phyloP scores from a whole-genome alignment of 2,888 invertebrate genomes.

The Conomelus anceps region DNA sequence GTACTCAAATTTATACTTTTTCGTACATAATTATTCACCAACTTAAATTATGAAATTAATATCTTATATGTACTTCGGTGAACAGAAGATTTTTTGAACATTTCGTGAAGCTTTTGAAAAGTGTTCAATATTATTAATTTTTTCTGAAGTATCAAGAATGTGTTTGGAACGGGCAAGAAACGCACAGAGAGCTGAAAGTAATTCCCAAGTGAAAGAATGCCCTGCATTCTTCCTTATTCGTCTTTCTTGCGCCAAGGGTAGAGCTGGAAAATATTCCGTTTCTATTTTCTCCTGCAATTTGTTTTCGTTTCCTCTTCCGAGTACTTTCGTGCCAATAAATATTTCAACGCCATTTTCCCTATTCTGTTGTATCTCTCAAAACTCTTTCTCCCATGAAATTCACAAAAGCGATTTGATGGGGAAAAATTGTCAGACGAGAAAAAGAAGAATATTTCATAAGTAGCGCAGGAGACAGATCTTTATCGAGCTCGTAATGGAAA shows the following conservation, averaged over 20 bases:
- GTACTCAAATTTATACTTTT: too few relatives aligned
- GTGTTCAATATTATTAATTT: background rate
- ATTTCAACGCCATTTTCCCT: background rate
- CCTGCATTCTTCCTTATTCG: background rate
- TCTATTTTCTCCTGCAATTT: background rate
- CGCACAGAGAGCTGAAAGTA: background rate
- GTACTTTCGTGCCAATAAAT: background rate
- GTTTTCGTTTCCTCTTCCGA: background rate
- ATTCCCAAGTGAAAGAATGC: background rate
- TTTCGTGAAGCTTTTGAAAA: background rate
- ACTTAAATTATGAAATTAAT: too few relatives aligned
- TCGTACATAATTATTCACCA: too few relatives aligned
- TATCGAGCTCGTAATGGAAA: background rate
- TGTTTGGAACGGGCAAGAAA: background rate
- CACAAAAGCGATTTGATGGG: background rate
- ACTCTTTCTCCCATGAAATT: background rate
- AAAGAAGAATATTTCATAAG: background rate
- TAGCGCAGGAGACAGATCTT: background rate
- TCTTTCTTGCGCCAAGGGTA: background rate
- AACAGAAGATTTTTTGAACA: background rate
- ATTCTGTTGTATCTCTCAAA: background rate
- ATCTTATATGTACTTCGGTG: too few relatives aligned
- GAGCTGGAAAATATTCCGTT: background rate
- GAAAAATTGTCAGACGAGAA: background rate
- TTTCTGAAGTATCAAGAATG: background rate